Base-by-base conservation (phyloP, 1,140 invertebrate genomes). In the Heliconius hewitsoni region DNA sequence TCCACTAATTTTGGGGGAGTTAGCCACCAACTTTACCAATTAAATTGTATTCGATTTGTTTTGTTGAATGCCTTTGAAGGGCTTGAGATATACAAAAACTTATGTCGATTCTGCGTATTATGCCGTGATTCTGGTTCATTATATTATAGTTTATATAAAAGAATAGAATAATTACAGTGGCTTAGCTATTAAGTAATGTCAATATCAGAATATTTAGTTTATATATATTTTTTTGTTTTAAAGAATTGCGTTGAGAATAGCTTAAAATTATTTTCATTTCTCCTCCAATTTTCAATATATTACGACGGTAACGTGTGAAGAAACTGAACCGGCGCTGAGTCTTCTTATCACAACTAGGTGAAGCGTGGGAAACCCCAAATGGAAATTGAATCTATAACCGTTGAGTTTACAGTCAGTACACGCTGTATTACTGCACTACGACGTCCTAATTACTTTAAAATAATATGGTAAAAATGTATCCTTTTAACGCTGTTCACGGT, bases 11-110 rank as follows among this genome's bases (percentile, higher is more conserved):
- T 86, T 78, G 79, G 79, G 76, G 80, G 88, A 88, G 84, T 88
- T 85, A 85, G 88, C 87, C 84, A 73, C 85, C 77, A 90, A 91
- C 89, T 91, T 90, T 90, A 83, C 85, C 86, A 91, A 90, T 89
- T 91, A 91, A 88, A 91, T 82, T 81, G 83, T 79, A 87, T 88
- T 86, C 86, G 84, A 87, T 88, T 89, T 87, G 86, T 89, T 88
- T 87, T 83, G 86, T 85, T 82, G 84, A 86, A 85, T 77, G 83
- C 84, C 83, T 83, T 73, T 83, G 73, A 83, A 85, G 76, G 83
- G 83, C 27, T 66, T 66, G 23, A 13, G 60, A 66, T 66, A 30
- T 66, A 66, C 23, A 27, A 18, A 66, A 66, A 27, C 60, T 66
- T 66, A 66, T 66, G 60, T 66, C 27, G 23, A 66, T 66, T 66